Evolutionary conservation across 2,797 vertebrate species (phyloP).

Genomic region (Phoeniculus purpureus): DNA sequence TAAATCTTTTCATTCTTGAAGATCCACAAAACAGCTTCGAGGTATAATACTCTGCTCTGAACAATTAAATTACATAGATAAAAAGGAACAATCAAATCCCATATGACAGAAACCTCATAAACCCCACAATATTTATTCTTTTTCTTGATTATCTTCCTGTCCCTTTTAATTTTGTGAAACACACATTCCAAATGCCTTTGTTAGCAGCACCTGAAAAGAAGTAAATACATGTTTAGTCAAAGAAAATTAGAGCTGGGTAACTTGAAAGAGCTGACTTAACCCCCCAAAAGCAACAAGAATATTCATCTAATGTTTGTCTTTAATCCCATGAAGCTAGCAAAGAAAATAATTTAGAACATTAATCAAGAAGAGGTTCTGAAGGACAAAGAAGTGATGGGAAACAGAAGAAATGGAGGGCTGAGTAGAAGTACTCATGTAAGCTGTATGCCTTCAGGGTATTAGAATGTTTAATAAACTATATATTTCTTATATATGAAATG

Average conservation of each 20-base stretch:
- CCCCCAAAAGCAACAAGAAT: neutral
- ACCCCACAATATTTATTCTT: neutral
- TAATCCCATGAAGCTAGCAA: neutral
- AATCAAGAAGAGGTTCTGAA: neutral
- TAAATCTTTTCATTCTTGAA: conserved; percentile 44
- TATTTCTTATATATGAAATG: neutral
- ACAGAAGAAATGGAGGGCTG: neutral
- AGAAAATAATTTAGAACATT: neutral
- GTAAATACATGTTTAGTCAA: conserved; percentile 20
- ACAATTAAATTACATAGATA: neutral
- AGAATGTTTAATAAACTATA: neutral
- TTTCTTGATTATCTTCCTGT: neutral
- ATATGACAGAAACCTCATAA: neutral
- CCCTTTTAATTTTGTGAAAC: conserved; percentile 13
- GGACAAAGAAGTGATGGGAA: neutral
- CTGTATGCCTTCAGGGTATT: neutral
- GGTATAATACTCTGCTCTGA: neutral
- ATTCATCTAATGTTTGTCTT: neutral
- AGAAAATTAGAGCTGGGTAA: neutral
- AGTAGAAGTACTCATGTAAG: neutral
- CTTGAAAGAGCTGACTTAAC: conserved; percentile 20
- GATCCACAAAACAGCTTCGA: conserved; percentile 30
- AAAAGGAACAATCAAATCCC: neutral
- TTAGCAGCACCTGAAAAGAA: conserved; percentile 24
- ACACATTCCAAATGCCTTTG: conserved; percentile 1